Conservation (phyloP, 2,888 invertebrate genomes). For the Augiades crinisus region DNA sequence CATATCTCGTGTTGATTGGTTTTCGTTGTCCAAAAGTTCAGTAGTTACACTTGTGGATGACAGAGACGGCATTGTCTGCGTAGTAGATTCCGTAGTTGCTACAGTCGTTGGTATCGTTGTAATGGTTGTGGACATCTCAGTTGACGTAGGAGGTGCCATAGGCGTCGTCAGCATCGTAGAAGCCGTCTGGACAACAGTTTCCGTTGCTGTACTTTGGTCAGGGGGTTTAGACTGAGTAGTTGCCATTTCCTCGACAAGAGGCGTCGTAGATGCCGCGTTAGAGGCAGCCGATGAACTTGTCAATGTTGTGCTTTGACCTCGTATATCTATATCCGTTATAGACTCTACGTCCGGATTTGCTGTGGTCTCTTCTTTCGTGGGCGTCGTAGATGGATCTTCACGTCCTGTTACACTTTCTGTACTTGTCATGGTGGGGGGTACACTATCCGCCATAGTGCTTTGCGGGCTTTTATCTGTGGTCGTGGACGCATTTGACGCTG, state of each 20-base stretch:
- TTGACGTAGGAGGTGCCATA: conserved; percentile 22
- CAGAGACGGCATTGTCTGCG: conserved; percentile 18
- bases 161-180: neutral
- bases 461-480: conserved; percentile 23
- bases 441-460: conserved; percentile 34
- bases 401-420: conserved; percentile 39
- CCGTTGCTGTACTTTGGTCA: neutral
- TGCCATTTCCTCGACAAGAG: neutral
- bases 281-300: conserved; percentile 46
- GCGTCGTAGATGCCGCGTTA: conserved; percentile 36
- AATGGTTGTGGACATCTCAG: conserved; percentile 36
- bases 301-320: conserved; percentile 44
- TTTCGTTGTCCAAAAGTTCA: conserved; percentile 1
- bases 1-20: conserved; percentile 19
- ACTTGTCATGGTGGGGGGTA: conserved; percentile 32
- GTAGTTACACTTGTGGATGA: conserved; percentile 12
- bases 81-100: conserved; percentile 17
- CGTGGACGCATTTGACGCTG: conserved; percentile 39
- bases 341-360: conserved; percentile 55
- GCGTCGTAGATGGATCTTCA: conserved; percentile 40
- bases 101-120: conserved; percentile 27
- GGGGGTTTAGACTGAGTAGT: neutral
- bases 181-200: neutral
- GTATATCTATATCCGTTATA: conserved; percentile 46
- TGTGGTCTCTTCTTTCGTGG: conserved; percentile 52